Percentiles rank a stretch among this genome's conserved stretches.
Conservation (phyloP, 2,797 vertebrate species). For the Dermochelys coriacea region DNA sequence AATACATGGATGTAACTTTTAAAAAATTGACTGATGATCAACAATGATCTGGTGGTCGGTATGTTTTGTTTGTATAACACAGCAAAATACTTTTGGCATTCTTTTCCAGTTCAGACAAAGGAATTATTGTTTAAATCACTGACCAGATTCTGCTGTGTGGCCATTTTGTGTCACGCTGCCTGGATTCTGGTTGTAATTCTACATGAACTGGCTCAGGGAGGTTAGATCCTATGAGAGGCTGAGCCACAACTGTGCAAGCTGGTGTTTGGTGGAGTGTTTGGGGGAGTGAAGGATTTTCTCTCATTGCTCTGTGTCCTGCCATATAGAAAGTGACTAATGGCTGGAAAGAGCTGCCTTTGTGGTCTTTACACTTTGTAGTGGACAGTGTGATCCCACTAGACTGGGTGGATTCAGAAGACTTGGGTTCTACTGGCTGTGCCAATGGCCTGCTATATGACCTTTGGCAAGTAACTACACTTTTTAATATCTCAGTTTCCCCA, state of each 20-base stretch:
- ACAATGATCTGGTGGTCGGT: not conserved
- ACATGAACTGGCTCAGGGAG: not conserved
- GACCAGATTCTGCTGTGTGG: not conserved
- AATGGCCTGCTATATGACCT: not conserved
- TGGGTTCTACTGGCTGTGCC: not conserved
- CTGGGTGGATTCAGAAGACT: not conserved
- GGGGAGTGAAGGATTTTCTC: not conserved
- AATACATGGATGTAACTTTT: not conserved
- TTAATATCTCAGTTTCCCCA: not conserved
- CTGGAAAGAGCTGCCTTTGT: not conserved
- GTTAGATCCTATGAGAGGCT: not conserved
- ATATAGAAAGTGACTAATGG: not conserved
- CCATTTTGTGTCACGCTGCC: not conserved
- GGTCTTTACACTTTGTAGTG: not conserved
- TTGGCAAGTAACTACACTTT: not conserved
- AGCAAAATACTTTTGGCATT: conserved; percentile 14
- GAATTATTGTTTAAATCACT: not conserved
- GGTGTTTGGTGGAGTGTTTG: too few relatives aligned
- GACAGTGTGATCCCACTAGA: not conserved
- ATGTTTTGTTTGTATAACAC: not conserved
- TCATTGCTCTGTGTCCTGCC: not conserved
- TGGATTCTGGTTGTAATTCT: not conserved
- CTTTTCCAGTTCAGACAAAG: not conserved
- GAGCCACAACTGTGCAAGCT: fast-evolving
- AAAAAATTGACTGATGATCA: not conserved